These are phyloP conservation scores for Halcyon malimbica DNA, from an alignment of 2,113 vertebrate genomes.

Conservation along the genomic window DNA sequence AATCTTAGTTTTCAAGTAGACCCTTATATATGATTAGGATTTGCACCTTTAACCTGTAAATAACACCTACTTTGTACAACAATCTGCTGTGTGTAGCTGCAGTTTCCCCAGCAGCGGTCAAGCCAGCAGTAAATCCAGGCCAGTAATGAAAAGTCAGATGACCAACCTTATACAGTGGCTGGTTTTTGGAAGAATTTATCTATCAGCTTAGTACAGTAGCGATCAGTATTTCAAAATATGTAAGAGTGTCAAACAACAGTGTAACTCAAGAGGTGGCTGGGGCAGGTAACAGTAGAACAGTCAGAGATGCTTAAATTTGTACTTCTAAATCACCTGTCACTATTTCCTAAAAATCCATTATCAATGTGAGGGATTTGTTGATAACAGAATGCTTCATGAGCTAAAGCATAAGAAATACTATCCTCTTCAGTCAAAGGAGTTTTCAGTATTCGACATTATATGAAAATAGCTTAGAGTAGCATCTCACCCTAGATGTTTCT, in stretches of 20 bases:
- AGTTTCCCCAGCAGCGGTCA: background rate
- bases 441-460: background rate
- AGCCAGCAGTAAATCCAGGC: background rate
- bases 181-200: background rate
- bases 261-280: background rate
- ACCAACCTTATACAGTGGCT: background rate
- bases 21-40: background rate
- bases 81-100: background rate
- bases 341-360: background rate
- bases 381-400: background rate
- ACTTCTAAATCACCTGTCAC: background rate
- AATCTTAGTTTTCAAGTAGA: background rate
- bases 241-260: background rate
- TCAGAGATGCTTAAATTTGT: background rate
- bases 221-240: background rate
- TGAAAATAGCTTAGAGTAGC: background rate
- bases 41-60: background rate
- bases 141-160: background rate
- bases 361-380: background rate
- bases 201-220: background rate
- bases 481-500: background rate
- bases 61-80: background rate
- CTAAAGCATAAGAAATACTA: background rate
- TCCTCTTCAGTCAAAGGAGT: background rate
- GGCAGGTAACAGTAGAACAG: background rate